Evolutionary conservation across 2,113 vertebrate species (phyloP).

Genomic region (Corvus moneduloides): DNA sequence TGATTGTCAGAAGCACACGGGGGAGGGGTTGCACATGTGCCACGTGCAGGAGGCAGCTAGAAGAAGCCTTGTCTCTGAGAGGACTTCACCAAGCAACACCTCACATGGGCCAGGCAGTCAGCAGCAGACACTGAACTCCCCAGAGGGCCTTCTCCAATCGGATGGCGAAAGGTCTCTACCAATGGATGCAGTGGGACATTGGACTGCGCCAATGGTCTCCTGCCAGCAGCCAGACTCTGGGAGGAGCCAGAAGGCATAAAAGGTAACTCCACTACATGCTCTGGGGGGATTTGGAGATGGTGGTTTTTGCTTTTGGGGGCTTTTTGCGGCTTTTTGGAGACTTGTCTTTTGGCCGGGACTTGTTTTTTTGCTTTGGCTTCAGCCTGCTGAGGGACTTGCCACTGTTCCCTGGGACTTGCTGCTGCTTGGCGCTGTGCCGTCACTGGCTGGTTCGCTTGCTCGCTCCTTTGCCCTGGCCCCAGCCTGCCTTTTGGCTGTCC

Average conservation of each 20-base stretch:
- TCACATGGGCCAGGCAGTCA: not conserved
- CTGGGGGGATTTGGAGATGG: not conserved
- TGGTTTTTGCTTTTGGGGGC: not conserved
- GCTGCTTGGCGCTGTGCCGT: not conserved
- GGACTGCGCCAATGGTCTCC: not conserved
- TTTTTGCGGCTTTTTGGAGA: not conserved
- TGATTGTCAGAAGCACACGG: not conserved
- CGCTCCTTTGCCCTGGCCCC: not conserved
- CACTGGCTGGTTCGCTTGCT: not conserved
- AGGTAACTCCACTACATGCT: not conserved
- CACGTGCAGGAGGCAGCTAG: not conserved
- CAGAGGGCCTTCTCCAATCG: not conserved
- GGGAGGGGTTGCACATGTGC: not conserved
- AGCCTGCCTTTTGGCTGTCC: not conserved
- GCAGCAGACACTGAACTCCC: not conserved
- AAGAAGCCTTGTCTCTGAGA: not conserved
- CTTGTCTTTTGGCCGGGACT: not conserved
- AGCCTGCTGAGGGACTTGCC: not conserved
- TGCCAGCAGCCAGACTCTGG: too few species aligned
- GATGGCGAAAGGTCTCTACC: not conserved
- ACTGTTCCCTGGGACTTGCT: not conserved
- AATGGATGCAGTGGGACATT: not conserved
- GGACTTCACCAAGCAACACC: not conserved
- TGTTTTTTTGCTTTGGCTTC: not conserved
- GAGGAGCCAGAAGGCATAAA: not conserved